Percentiles rank a stretch among this genome's conserved stretches.
Evolutionary conservation across 2,888 invertebrate genomes (phyloP).

Genomic region (Apamea epomidion): DNA sequence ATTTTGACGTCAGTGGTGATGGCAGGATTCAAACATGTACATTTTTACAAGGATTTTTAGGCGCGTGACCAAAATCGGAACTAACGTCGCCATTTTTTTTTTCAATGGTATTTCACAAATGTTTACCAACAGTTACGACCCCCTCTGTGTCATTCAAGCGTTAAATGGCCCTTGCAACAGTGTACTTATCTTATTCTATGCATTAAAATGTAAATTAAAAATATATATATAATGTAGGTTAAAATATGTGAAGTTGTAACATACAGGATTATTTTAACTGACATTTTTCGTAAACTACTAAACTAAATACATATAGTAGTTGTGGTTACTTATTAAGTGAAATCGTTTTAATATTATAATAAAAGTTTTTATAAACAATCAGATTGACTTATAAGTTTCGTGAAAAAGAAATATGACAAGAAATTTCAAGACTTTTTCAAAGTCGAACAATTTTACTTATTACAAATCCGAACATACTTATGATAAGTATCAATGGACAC

Average conservation of each 20-base stretch:
- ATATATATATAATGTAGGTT: rapidly evolving
- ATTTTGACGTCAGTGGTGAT: neutral
- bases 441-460: neutral
- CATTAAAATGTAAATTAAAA: neutral
- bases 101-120: neutral
- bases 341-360: neutral
- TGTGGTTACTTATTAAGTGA: neutral
- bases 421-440: neutral
- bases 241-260: neutral
- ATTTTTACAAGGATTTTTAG: neutral
- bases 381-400: neutral
- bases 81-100: neutral
- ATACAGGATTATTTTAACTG: neutral
- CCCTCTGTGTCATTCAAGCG: neutral
- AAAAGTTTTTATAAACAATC: neutral
- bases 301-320: neutral
- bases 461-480: neutral
- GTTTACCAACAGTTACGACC: neutral
- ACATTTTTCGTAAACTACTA: neutral
- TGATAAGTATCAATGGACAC: neutral
- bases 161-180: neutral
- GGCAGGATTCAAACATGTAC: neutral
- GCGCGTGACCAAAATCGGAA: neutral
- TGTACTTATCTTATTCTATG: conserved; percentile 2
- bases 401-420: neutral